Evolutionary conservation across 2,888 invertebrate genomes (phyloP).

Genomic region (Ptychoptera albimana): DNA sequence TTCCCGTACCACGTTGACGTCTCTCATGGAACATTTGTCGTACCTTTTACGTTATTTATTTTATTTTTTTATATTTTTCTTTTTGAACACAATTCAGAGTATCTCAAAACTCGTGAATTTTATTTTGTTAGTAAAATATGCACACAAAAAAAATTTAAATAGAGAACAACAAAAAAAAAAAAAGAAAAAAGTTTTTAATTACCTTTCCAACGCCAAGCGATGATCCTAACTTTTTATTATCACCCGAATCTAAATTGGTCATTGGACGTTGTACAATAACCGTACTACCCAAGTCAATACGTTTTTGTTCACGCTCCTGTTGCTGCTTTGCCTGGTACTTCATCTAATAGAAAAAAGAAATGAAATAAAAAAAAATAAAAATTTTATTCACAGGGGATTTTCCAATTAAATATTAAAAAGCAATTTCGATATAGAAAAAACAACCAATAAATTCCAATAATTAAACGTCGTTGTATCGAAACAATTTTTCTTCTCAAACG

Average conservation of each 20-base stretch:
- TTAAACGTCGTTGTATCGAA: too few relatives aligned
- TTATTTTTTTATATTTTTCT: background rate
- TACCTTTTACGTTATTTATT: conserved; percentile 33
- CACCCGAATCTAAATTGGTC: conserved; percentile 7
- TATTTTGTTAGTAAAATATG: too few relatives aligned
- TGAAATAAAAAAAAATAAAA: background rate
- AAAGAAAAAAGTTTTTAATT: conserved; percentile 4
- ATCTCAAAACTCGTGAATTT: too few relatives aligned
- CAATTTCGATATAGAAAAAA: background rate
- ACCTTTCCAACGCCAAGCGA: conserved; percentile 25
- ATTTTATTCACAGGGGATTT: background rate
- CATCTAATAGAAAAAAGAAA: conserved; percentile 38
- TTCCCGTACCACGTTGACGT: conserved; percentile 50
- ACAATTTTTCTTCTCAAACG: too few relatives aligned
- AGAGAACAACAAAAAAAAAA: conserved; percentile 12
- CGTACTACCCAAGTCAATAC: conserved; percentile 50
- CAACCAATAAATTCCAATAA: background rate
- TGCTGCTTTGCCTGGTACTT: conserved; percentile 69
- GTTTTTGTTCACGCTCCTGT: conserved; percentile 64
- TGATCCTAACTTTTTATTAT: conserved; percentile 13
- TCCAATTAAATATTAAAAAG: background rate
- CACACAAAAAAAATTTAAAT: conserved; percentile 11
- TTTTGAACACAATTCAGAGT: too few relatives aligned
- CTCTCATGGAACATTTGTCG: conserved; percentile 78
- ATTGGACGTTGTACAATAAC: conserved; percentile 31